These are phyloP conservation scores for Priapulus caudatus DNA, from an alignment of 2,888 invertebrate species.

Conservation along the genomic window DNA sequence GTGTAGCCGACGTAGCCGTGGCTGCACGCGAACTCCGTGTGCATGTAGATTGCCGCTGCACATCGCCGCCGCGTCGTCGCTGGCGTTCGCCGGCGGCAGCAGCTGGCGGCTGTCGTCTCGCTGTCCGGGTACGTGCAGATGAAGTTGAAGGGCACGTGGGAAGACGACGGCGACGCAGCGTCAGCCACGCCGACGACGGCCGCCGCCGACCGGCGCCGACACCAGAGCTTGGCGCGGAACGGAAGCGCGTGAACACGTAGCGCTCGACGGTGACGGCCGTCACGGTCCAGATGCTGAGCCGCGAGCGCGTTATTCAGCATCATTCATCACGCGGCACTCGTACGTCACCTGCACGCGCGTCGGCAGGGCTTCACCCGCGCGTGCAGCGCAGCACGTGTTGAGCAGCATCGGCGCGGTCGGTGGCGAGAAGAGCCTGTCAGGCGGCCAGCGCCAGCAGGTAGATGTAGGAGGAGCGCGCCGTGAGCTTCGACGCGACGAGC, in stretches of 20 bases:
- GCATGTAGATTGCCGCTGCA: too few relatives aligned
- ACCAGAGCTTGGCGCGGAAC: not conserved
- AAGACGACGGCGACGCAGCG: not conserved
- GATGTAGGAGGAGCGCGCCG: not conserved
- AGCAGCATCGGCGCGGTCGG: not conserved
- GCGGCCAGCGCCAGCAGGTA: not conserved
- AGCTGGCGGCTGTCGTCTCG: not conserved
- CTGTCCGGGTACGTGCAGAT: not conserved
- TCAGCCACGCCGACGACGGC: not conserved
- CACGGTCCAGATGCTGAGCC: not conserved
- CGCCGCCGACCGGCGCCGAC: not conserved
- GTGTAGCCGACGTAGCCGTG: not conserved
- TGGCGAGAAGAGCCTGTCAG: not conserved
- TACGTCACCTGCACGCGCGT: too few relatives aligned
- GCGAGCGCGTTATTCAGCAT: too few relatives aligned
- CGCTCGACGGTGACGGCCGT: not conserved
- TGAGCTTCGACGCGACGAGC: not conserved
- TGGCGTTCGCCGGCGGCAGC: not conserved
- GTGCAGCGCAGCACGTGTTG: not conserved
- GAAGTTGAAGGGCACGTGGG: not conserved
- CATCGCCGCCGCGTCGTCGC: not conserved
- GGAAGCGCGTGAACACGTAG: conserved; percentile 1
- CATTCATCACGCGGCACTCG: too few relatives aligned
- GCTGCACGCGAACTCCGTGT: too few relatives aligned
- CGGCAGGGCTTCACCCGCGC: not conserved